These are phyloP conservation scores for Calliopum simillimum DNA, from an alignment of 2,888 invertebrate species.

Conservation along the genomic window DNA sequence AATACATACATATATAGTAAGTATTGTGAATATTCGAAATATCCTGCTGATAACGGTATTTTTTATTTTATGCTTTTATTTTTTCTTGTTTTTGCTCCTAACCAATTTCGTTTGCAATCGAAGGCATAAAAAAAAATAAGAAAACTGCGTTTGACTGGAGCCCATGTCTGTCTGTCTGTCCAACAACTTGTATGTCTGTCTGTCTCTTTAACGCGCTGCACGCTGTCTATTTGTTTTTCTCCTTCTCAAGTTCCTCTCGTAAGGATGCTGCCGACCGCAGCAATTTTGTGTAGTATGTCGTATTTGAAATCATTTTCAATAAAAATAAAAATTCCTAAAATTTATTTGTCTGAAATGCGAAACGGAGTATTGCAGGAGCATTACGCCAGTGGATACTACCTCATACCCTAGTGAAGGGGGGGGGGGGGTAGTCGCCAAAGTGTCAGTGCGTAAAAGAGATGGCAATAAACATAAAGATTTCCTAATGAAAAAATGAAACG, in stretches of 20 bases:
- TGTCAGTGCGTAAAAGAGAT: not conserved
- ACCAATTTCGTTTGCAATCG: not conserved
- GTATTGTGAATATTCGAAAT: conserved; percentile 14
- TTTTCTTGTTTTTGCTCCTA: too few relatives aligned
- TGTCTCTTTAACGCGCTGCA: not conserved
- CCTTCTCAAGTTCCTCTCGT: too few relatives aligned
- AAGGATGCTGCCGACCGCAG: conserved; percentile 27
- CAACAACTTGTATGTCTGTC: not conserved
- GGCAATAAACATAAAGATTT: conserved; percentile 25
- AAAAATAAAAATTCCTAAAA: conserved; percentile 32
- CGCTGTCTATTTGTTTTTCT: not conserved
- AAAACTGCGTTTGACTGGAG: not conserved
- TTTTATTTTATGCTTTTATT: not conserved
- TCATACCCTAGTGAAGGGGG: too few relatives aligned
- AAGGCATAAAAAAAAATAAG: not conserved
- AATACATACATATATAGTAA: conserved; percentile 2
- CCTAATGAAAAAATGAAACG: conserved; percentile 25
- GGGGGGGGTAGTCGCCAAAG: too few relatives aligned
- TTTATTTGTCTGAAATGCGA: conserved; percentile 29
- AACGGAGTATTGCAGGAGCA: conserved; percentile 3
- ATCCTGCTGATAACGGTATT: conserved; percentile 21
- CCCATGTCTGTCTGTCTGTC: conserved; percentile 3
- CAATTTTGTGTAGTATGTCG: conserved; percentile 18
- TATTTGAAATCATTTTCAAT: conserved; percentile 29
- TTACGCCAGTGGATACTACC: not conserved